Evolutionary conservation across 2,888 invertebrate species (phyloP).

Genomic region (Caenorhabditis panamensis): DNA sequence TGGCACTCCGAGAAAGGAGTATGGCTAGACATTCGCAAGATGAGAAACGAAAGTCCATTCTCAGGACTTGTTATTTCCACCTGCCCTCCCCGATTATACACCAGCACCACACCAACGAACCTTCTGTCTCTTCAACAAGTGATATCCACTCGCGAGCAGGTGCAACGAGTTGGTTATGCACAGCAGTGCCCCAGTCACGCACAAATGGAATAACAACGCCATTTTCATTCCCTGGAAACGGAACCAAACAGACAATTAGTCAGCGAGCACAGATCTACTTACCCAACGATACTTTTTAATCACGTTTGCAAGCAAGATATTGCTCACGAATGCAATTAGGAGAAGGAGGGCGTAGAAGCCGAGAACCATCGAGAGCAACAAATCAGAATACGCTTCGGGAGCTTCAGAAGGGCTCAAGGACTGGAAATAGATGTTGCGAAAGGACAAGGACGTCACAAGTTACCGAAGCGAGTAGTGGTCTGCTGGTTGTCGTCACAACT

Average conservation of each 20-base stretch:
- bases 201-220: slow-evolving; percentile 57
- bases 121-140: slow-evolving; percentile 53
- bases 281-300: slow-evolving; percentile 60
- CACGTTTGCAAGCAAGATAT: slow-evolving; percentile 48
- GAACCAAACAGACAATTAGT: not conserved
- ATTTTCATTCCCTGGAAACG: slow-evolving; percentile 60
- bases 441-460: not conserved
- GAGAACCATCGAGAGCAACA: slow-evolving; percentile 33
- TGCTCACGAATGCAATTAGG: slow-evolving; percentile 32
- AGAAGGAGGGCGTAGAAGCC: slow-evolving; percentile 42
- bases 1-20: not conserved
- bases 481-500: not conserved
- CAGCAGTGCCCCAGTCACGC: slow-evolving; percentile 53
- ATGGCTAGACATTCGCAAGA: not conserved
- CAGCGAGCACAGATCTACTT: no score
- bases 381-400: slow-evolving; percentile 33
- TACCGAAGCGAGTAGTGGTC: slow-evolving; percentile 21
- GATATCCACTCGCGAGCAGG: slow-evolving; percentile 57
- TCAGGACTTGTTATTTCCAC: slow-evolving; percentile 4
- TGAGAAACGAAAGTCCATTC: no score
- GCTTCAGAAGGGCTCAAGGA: not conserved
- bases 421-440: not conserved
- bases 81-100: not conserved
- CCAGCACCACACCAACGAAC: slow-evolving; percentile 9
- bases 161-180: slow-evolving; percentile 53